Evolutionary conservation across 1,140 invertebrate species (phyloP).

Genomic region (Ectropis grisescens): DNA sequence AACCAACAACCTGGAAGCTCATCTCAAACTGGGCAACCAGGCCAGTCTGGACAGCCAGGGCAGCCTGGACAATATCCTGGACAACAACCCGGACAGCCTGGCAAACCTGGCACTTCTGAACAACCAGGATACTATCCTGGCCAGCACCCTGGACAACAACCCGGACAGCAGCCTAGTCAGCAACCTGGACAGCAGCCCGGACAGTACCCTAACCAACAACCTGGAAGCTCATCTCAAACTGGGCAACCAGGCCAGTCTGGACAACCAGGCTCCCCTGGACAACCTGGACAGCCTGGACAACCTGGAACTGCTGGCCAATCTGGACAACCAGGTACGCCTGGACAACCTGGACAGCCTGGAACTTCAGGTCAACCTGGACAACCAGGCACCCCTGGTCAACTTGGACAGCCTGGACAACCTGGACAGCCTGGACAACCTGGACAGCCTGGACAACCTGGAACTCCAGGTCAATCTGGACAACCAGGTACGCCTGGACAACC

Average conservation of each 20-base stretch:
- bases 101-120: conserved; percentile 2
- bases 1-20: too few relatives aligned
- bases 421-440: too few relatives aligned
- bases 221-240: too few relatives aligned
- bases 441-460: too few relatives aligned
- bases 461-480: too few relatives aligned
- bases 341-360: conserved; percentile 3
- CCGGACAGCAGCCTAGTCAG: conserved; percentile 2
- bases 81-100: conserved; percentile 3
- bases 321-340: conserved; percentile 1
- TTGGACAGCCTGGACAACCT: too few relatives aligned
- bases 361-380: conserved; percentile 2
- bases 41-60: too few relatives aligned
- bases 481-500: too few relatives aligned
- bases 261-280: conserved; percentile 3
- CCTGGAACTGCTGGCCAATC: conserved; percentile 3
- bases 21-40: too few relatives aligned
- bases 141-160: conserved; percentile 1
- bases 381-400: too few relatives aligned
- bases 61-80: conserved; percentile 5
- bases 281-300: conserved; percentile 5
- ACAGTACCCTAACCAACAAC: conserved; percentile 3
- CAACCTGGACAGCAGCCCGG: conserved; percentile 5
- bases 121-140: conserved; percentile 2
- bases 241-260: too few relatives aligned